Evolutionary conservation across 2,113 vertebrate genomes (phyloP).

Genomic region (Oreotragus oreotragus): DNA sequence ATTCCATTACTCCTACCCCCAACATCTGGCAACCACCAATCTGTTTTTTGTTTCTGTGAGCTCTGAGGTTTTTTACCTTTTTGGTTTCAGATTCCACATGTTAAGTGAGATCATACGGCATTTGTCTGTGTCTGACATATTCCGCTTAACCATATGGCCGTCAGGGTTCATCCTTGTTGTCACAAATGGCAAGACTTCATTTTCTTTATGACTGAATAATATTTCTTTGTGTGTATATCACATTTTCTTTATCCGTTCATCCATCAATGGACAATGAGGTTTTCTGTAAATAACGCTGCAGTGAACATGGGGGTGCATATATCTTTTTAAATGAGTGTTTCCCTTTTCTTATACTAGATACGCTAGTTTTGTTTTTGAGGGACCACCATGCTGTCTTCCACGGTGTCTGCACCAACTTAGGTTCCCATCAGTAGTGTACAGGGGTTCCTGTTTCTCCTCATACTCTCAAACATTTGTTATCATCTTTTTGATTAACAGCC

Average conservation of each 20-base stretch:
- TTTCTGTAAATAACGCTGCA: neutral
- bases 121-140: neutral
- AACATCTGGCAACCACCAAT: neutral
- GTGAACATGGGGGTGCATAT: neutral
- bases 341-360: neutral
- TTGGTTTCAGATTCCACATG: neutral
- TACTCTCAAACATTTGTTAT: neutral
- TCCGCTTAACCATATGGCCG: neutral
- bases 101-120: neutral
- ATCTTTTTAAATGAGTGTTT: neutral
- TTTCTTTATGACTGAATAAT: neutral
- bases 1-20: neutral
- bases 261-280: neutral
- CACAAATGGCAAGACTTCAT: neutral
- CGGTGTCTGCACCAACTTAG: neutral
- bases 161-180: neutral
- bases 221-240: neutral
- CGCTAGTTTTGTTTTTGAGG: neutral
- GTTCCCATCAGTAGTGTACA: neutral
- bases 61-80: neutral
- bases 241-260: neutral
- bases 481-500: neutral
- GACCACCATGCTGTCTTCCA: neutral
- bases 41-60: neutral
- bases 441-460: neutral